Percentiles rank a stretch among this genome's conserved stretches.
Conservation (phyloP, 1,140 invertebrate species). For the Thaumetopoea pityocampa region DNA sequence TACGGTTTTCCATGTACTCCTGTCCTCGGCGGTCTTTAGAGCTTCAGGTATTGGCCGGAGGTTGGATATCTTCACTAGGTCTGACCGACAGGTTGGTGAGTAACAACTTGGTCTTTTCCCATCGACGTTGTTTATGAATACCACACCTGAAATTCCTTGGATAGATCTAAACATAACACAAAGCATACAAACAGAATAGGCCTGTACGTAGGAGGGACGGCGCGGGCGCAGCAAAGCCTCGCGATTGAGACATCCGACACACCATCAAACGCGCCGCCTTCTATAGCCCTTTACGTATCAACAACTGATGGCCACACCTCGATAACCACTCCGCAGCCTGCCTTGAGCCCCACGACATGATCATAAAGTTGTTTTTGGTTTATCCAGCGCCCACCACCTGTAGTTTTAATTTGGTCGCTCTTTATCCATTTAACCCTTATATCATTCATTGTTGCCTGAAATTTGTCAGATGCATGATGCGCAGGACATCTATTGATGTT, state of each 20-base stretch:
- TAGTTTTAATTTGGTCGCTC: slow-evolving; percentile 17
- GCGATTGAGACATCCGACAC: slow-evolving; percentile 70
- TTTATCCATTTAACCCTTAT: slow-evolving; percentile 64
- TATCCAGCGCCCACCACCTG: no score
- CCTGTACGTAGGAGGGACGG: slow-evolving; percentile 41
- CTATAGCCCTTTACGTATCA: slow-evolving; percentile 57
- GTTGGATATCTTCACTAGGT: no score
- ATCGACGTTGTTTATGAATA: no score
- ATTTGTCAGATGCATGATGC: slow-evolving; percentile 62
- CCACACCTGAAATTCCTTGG: slow-evolving; percentile 13
- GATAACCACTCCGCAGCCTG: neutral
- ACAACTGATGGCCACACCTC: slow-evolving; percentile 33
- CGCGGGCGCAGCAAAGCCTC: slow-evolving; percentile 57
- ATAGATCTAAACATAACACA: slow-evolving; percentile 14
- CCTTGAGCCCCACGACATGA: neutral
- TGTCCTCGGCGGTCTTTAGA: no score
- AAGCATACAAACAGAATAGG: slow-evolving; percentile 24
- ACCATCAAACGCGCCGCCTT: slow-evolving; percentile 62
- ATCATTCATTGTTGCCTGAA: slow-evolving; percentile 62
- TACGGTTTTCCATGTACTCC: no score
- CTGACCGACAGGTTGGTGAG: no score
- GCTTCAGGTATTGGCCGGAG: no score
- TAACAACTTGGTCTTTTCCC: no score
- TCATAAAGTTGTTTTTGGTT: slow-evolving; percentile 14
- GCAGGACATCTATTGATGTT: slow-evolving; percentile 39